These are phyloP conservation scores for Tetragonula carbonaria DNA, from an alignment of 2,888 invertebrate genomes.

Conservation along the genomic window DNA sequence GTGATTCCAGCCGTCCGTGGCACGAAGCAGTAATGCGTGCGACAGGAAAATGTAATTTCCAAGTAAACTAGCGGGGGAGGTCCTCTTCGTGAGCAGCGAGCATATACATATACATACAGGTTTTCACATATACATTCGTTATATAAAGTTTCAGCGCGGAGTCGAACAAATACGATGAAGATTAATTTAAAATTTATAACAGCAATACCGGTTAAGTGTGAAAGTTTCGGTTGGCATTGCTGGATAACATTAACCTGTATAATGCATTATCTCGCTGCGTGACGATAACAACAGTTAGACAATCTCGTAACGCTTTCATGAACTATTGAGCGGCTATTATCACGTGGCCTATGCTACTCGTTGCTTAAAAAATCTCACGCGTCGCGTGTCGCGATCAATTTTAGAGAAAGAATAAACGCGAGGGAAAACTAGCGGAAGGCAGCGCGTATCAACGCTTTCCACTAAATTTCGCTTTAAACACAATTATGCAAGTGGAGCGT, in stretches of 20 bases:
- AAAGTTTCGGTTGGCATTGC: no score
- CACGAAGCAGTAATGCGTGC: constrained; percentile 36
- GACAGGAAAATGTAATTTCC: constrained; percentile 46
- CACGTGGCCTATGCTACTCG: no score
- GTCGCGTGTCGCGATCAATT: not conserved
- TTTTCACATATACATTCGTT: constrained; percentile 19
- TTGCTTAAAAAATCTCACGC: no score
- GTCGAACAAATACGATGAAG: constrained; percentile 1
- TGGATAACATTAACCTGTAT: no score
- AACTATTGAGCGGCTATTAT: no score
- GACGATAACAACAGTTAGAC: no score
- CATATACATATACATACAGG: not conserved
- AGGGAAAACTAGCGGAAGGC: no score
- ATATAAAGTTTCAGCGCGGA: constrained; percentile 6
- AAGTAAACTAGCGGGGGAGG: constrained; percentile 26
- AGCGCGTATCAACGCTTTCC: not conserved
- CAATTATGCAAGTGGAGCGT: not conserved
- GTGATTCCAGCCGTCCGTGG: constrained; percentile 30
- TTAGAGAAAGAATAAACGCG: not conserved
- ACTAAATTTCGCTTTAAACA: not conserved
- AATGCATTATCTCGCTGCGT: no score
- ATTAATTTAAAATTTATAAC: constrained; percentile 30
- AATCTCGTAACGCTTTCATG: no score
- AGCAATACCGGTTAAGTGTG: no score
- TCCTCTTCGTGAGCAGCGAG: not conserved